Percentiles rank a stretch among this genome's conserved stretches.
These are phyloP conservation scores for Dasysyrphus albostriatus DNA, from an alignment of 2,888 invertebrate species.

Conservation along the genomic window DNA sequence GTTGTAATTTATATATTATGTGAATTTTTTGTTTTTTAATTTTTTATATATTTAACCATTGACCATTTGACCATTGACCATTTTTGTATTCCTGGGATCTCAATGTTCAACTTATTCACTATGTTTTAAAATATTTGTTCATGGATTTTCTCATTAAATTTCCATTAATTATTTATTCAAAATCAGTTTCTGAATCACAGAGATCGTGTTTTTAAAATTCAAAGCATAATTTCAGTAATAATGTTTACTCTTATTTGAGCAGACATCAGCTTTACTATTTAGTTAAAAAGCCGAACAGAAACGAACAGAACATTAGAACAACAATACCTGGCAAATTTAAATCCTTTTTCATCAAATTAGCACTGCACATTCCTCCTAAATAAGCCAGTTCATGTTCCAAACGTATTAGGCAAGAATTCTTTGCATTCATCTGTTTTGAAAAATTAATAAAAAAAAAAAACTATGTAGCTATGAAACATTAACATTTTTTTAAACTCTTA, in stretches of 20 bases:
- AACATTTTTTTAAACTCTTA: constrained; percentile 70
- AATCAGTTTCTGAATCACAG: no score
- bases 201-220: no score
- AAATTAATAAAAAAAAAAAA: not conserved
- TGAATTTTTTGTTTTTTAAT: not conserved
- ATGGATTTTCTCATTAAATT: no score
- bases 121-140: no score
- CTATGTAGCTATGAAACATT: not conserved
- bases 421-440: constrained; percentile 80
- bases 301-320: not conserved
- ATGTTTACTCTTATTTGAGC: no score
- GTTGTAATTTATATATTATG: constrained; percentile 29
- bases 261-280: no score
- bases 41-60: not conserved
- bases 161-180: no score
- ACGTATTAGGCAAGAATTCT: constrained; percentile 84
- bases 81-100: no score
- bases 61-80: no score
- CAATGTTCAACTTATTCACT: no score
- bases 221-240: no score
- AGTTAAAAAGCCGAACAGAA: not conserved
- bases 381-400: constrained; percentile 96
- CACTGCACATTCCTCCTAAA: constrained; percentile 95
- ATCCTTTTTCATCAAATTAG: constrained; percentile 94
- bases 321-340: constrained; percentile 86